Base-by-base conservation (phyloP, 1,140 invertebrate species). In the Saxidomus purpurata region DNA sequence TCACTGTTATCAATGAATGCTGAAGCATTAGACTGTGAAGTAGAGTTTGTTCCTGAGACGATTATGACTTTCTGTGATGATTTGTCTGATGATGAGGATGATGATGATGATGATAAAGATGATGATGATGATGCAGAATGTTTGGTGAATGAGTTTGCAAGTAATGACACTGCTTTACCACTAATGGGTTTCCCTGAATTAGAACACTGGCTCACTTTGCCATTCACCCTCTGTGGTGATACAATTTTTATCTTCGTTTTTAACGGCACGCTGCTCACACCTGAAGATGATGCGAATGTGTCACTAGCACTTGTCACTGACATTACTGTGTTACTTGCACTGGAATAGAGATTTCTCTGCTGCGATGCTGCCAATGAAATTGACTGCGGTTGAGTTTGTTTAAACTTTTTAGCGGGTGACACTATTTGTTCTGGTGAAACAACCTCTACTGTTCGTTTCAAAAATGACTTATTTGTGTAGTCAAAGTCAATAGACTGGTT, bases 401-500 rank as follows among this genome's bases (percentile, higher is more conserved):
- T 83, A 0, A 63, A 22, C 71, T 86, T 90, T 74, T 92, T 92
- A 17, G 81, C 85, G 3, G 89, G 91, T 38, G 89, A 91, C 28
- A 92, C 86, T 38, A 92, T 71, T 40, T 93, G 87, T 47, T 91
- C 91, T 47, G 89, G 91, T 11, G 83, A 90, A 34, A 92, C 92
- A 61, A 91, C 82, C 55, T 92, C 90, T n/a, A 93, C 89, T 28
- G 90, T 91, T 77, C 93, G 90, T 80, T 91, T 92, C 19, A 77
- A 77, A 52, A 71, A 81, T 28, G 81, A 89, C 40, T 89, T 86
- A 47, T 87, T 77, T 31, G 43, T 87, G 55, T 87, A 86, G 34
- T 82, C 76, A 76, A 77, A 74, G 43, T 59, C 52, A 8, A 79
- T 49, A 31, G 49, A 34, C 36, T 89, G 86, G 36, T 93, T 90